Percentiles rank a stretch among this genome's conserved stretches.
These are phyloP conservation scores for Rotaria socialis DNA, from an alignment of 2,888 invertebrate genomes.

Conservation along the genomic window DNA sequence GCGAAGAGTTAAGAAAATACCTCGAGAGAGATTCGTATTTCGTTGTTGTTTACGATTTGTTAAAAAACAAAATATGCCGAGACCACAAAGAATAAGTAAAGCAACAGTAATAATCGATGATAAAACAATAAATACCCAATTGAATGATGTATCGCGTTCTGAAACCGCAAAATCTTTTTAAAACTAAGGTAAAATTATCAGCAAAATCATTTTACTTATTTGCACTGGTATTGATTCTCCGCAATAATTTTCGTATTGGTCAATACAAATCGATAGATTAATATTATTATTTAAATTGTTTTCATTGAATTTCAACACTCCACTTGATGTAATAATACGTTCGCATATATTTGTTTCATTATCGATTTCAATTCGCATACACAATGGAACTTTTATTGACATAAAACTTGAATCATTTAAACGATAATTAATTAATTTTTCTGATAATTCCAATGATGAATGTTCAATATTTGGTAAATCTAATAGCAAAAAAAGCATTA, in stretches of 20 bases:
- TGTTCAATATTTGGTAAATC: neutral
- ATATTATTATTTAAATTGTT: neutral
- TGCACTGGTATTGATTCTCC: neutral
- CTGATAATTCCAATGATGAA: neutral
- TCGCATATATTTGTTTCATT: neutral
- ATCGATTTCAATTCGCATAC: neutral
- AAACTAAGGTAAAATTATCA: neutral
- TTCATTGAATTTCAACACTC: neutral
- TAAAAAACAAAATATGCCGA: neutral
- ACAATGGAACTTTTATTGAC: neutral
- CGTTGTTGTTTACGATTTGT: neutral
- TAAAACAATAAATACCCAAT: neutral
- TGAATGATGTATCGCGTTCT: slow-evolving; percentile 12
- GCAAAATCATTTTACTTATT: neutral
- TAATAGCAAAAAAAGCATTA: neutral
- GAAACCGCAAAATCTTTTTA: neutral
- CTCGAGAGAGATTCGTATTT: neutral
- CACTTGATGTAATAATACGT: slow-evolving; percentile 1
- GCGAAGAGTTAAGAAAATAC: neutral
- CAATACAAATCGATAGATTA: neutral
- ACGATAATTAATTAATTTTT: neutral
- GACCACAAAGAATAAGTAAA: neutral
- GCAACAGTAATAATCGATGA: neutral
- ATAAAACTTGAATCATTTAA: neutral
- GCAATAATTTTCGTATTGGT: neutral